Evolutionary conservation across 1,140 invertebrate species (phyloP), one percentile per base, ranked within the genome.

Genomic region (Elysia chlorotica): DNA sequence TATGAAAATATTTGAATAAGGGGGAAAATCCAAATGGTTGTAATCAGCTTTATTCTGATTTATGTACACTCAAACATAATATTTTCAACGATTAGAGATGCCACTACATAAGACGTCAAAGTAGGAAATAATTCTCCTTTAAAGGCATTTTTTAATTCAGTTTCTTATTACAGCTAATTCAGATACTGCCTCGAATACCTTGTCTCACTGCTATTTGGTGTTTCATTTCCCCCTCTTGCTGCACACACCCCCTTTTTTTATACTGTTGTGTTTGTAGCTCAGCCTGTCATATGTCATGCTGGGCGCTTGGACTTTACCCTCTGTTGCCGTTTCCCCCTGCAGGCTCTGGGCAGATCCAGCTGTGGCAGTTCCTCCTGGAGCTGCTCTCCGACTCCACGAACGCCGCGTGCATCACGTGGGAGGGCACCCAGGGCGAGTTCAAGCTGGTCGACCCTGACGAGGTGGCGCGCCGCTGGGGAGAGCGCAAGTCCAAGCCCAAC

Each of bases 351-450:
- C 97, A 99, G 89, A 99, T 99, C 82, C 97, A 99, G 88, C 88
- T 99, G 69, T 99, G 97, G 97, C 97, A 99, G 89, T 99, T 99
- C 87, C 91, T 99, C 23, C 90, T 99, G 72, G 97, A 99, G 88
- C 91, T 99, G 53, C 89, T 99, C 70, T 95, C 95, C 71, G 91
- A 92, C 73, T 93, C 94, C 84, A 91, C 91, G 81, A 95, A 96
- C 85, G 90, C 92, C 5, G 90, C 92, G 35, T 96, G 94, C 88
- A 99, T 99, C 84, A 94, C 95, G 65, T 98, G 96, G 96, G 95
- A 98, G 87, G 95, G 95, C 0, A 96, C 94, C 38, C 96, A 97
- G 81, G 96, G 96, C 4, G 95, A 98, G 87, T 99, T 99, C 89
- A 97, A 98, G 59, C 91, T 99, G 74, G 96, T 95, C 4, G 96